Conservation (phyloP, 1,140 invertebrate genomes). For the Schmidtea mediterranea region DNA sequence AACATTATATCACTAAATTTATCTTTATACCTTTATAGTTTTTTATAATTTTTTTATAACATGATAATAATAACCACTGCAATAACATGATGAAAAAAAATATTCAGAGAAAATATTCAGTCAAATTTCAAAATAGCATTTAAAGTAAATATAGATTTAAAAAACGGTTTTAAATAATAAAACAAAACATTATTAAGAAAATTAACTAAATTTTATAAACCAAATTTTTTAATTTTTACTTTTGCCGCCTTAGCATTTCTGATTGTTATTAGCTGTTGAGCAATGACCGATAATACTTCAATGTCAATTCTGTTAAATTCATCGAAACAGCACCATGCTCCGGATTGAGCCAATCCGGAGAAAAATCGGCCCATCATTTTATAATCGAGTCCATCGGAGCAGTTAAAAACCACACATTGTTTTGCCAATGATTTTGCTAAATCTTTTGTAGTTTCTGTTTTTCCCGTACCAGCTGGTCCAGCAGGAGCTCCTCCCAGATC, state of each 20-base stretch:
- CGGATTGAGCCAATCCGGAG: constrained; percentile 49
- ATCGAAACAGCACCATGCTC: constrained; percentile 68
- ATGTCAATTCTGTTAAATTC: constrained; percentile 71
- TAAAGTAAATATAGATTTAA: not conserved
- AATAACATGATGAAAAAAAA: too few relatives aligned
- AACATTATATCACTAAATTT: too few relatives aligned
- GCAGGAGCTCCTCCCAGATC: constrained; percentile 39
- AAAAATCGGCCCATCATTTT: constrained; percentile 66
- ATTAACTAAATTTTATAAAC: not conserved
- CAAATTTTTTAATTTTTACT: too few relatives aligned
- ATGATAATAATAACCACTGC: too few relatives aligned
- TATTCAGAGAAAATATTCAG: too few relatives aligned
- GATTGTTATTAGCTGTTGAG: constrained; percentile 28
- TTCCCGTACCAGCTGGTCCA: constrained; percentile 28
- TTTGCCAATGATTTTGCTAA: constrained; percentile 55
- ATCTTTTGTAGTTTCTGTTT: constrained; percentile 40
- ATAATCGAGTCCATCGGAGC: constrained; percentile 57
- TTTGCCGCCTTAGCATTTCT: constrained; percentile 32
- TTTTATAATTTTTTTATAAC: too few relatives aligned
- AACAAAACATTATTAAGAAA: not conserved
- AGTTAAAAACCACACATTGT: constrained; percentile 57
- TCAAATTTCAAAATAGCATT: too few relatives aligned
- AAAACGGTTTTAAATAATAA: not conserved
- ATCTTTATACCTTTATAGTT: too few relatives aligned
- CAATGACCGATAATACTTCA: constrained; percentile 51